Base-by-base conservation (phyloP, 2,888 invertebrate genomes). In the Amphipoea oculea region DNA sequence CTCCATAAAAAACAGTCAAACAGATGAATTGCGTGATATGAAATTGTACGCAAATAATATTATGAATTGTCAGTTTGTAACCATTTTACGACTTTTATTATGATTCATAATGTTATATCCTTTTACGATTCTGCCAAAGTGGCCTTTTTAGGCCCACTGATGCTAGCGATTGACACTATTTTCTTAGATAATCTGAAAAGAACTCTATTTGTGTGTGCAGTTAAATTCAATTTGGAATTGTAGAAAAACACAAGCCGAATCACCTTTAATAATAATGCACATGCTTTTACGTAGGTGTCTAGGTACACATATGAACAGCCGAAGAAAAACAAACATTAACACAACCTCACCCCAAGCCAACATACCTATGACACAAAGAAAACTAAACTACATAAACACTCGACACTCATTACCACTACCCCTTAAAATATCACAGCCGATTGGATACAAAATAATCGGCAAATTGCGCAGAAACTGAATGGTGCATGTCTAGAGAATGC, bases 361-460 rank as follows among this genome's bases (percentile, higher is more conserved):
- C 75, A 81, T 79, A 77, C 78, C 4, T 54, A 79, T 76, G 69
- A 51, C 62, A 79, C 66, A 89, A 88, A 84, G 73, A 83, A 76
- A 77, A 11, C 42, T 73, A 67, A 72, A 79, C 80, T 78, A 81
- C 79, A 87, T 78, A 89, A 85, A 82, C 79, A 80, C 78, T 74
- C 85, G 73, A 76, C 76, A 78, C 82, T 89, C 84, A 89, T 89
- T 89, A 89, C 78, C 75, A 45, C 84, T 82, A 81, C 87, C 89
- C 90, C 89, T 89, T 89, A 89, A 89, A 89, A 90, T 89, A 84
- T 85, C 78, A 87, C 88, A 89, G 86, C 81, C 90, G 86, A 87
- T 88, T 85, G 82, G 87, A 87, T 84, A 88, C 88, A 88, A 88
- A 88, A 86, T 90, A 90, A 90, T 91, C 88, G 88, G 84, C 87